Conservation (phyloP, 2,888 invertebrate species). For the Drosophila melanosoma region DNA sequence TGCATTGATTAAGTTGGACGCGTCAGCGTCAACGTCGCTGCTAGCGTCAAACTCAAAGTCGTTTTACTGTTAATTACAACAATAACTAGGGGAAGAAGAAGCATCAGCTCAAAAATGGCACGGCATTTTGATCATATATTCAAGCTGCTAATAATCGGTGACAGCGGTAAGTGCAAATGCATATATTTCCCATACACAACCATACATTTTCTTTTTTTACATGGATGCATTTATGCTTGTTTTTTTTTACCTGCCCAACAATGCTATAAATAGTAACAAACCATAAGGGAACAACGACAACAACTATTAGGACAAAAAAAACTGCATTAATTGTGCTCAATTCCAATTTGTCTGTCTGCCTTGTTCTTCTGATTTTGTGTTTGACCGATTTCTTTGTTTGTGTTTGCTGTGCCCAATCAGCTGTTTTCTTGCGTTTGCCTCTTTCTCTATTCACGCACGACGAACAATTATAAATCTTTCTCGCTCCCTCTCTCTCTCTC, state of each 20-base stretch:
- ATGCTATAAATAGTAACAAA: constrained; percentile 53
- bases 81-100: constrained; percentile 9
- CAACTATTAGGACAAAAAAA: constrained; percentile 6
- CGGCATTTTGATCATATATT: constrained; percentile 99
- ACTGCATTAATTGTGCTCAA: constrained; percentile 52
- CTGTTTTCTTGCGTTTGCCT: constrained; percentile 32
- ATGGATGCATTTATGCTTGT: constrained; percentile 38
- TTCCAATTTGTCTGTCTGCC: constrained; percentile 28
- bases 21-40: constrained; percentile 35
- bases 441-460: constrained; percentile 1
- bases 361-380: constrained; percentile 21
- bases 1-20: constrained; percentile 58
- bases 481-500: neutral
- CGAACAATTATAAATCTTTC: constrained; percentile 11
- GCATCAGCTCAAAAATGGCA: constrained; percentile 88
- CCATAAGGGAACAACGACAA: constrained; percentile 20
- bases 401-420: constrained; percentile 40
- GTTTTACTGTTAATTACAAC: constrained; percentile 46
- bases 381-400: constrained; percentile 28
- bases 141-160: constrained; percentile 99
- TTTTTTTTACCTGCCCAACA: constrained; percentile 55
- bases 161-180: constrained; percentile 94
- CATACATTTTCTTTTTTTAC: neutral
- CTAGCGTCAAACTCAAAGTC: constrained; percentile 24
- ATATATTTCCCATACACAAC: constrained; percentile 33